A percentile compares a stretch with the other conserved stretches of the same genome.
phyloP scores from a whole-genome alignment of 2,797 vertebrate species.

The Denticeps clupeoides region DNA sequence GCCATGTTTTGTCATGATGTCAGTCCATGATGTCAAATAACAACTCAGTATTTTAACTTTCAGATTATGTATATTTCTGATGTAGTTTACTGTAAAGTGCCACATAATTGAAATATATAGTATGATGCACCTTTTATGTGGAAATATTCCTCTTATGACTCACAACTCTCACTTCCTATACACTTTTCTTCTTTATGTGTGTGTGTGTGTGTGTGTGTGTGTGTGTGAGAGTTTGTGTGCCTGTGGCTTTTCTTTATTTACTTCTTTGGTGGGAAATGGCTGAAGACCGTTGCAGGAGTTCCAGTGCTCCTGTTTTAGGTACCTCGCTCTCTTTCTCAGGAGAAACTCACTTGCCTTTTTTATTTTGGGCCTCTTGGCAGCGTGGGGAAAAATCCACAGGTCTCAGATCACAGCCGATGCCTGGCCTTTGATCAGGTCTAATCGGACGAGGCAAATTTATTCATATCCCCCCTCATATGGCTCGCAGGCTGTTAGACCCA shows the following conservation, averaged over 20 bases:
- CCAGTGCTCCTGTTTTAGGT: constrained; percentile 69
- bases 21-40: too few relatives aligned
- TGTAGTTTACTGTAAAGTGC: too few relatives aligned
- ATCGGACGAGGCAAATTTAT: not conserved
- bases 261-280: constrained; percentile 34
- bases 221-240: constrained; percentile 12
- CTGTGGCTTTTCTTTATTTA: constrained; percentile 53
- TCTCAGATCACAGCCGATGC: not conserved
- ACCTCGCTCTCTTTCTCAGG: constrained; percentile 31
- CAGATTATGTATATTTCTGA: constrained; percentile 35
- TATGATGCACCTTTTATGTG: too few relatives aligned
- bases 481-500: not conserved
- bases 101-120: too few relatives aligned
- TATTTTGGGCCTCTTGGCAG: constrained; percentile 1
- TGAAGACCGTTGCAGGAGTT: constrained; percentile 66
- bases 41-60: constrained; percentile 29
- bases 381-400: not conserved
- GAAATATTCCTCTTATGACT: too few relatives aligned
- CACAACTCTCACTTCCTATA: not conserved
- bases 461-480: constrained; percentile 1
- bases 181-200: constrained; percentile 27
- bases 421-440: constrained; percentile 2
- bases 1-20: too few relatives aligned
- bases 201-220: constrained; percentile 24
- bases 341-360: constrained; percentile 40